These are phyloP conservation scores for Alces alces DNA, from an alignment of 2,113 vertebrate species.

Conservation along the genomic window DNA sequence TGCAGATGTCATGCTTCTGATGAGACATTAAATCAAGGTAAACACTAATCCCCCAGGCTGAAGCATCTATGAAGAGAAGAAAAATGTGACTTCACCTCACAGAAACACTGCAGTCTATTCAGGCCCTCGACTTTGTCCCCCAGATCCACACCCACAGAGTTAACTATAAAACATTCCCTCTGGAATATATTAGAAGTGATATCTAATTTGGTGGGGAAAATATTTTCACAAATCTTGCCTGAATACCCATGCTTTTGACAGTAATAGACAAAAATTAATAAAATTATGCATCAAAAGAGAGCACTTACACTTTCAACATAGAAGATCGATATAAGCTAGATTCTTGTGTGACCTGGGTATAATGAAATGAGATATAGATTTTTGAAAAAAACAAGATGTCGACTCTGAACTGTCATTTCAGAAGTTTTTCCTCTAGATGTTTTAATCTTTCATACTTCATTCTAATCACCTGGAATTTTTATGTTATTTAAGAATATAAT, in stretches of 20 bases:
- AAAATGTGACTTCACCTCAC: slow-evolving; percentile 50
- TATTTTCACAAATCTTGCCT: slow-evolving; percentile 41
- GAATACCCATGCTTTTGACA: neutral
- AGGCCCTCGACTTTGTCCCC: neutral
- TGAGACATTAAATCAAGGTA: slow-evolving; percentile 84
- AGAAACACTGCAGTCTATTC: neutral
- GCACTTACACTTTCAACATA: neutral
- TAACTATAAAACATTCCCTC: slow-evolving; percentile 38
- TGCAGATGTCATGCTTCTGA: slow-evolving; percentile 74
- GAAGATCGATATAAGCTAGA: neutral
- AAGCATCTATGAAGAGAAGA: slow-evolving; percentile 55
- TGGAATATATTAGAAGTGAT: slow-evolving; percentile 1
- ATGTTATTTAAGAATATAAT: neutral
- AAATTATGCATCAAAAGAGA: neutral
- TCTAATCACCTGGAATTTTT: slow-evolving; percentile 20
- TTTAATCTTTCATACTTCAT: slow-evolving; percentile 23
- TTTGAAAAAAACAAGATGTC: neutral
- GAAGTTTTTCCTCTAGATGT: neutral
- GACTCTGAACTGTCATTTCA: neutral
- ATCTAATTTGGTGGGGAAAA: slow-evolving; percentile 35
- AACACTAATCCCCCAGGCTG: slow-evolving; percentile 73
- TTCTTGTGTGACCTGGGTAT: neutral
- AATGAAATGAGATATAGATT: neutral
- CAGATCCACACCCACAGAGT: neutral
- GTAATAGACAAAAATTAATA: neutral